Evolutionary conservation across 1,140 invertebrate genomes (phyloP).

Genomic region (Hormaphis cornu): DNA sequence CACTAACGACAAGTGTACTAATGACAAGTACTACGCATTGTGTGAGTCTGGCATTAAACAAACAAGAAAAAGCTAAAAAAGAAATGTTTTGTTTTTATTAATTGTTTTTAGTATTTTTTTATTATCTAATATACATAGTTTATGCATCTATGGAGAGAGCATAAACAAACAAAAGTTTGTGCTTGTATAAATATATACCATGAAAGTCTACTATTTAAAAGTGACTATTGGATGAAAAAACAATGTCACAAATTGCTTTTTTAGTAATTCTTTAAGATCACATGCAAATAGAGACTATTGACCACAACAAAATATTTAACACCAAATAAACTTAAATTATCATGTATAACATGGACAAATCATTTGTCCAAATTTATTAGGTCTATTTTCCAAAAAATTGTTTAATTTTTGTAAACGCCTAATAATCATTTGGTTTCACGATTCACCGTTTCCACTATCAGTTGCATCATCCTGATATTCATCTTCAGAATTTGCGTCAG

Average conservation of each 20-base stretch:
- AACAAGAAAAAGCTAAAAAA: neutral
- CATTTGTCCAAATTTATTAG: neutral
- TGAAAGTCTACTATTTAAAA: neutral
- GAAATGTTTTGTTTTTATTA: neutral
- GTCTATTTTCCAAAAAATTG: neutral
- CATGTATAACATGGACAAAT: neutral
- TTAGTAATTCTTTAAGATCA: neutral
- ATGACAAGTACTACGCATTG: too few relatives aligned
- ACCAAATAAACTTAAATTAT: constrained; percentile 11
- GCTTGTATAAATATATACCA: neutral
- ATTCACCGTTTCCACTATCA: constrained; percentile 69
- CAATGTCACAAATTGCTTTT: neutral
- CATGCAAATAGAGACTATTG: constrained; percentile 22
- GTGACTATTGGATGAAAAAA: constrained; percentile 1
- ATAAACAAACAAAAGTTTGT: neutral
- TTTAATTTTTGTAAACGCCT: constrained; percentile 1
- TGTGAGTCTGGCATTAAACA: too few relatives aligned
- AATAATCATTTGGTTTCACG: constrained; percentile 35
- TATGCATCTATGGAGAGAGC: neutral
- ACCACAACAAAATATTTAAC: neutral
- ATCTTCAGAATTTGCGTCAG: constrained; percentile 54
- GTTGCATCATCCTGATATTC: constrained; percentile 56
- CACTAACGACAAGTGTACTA: too few relatives aligned
- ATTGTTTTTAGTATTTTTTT: neutral
- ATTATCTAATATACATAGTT: constrained; percentile 1